These are phyloP conservation scores for Plectropomus leopardus DNA, from an alignment of 2,113 vertebrate genomes.

Conservation along the genomic window DNA sequence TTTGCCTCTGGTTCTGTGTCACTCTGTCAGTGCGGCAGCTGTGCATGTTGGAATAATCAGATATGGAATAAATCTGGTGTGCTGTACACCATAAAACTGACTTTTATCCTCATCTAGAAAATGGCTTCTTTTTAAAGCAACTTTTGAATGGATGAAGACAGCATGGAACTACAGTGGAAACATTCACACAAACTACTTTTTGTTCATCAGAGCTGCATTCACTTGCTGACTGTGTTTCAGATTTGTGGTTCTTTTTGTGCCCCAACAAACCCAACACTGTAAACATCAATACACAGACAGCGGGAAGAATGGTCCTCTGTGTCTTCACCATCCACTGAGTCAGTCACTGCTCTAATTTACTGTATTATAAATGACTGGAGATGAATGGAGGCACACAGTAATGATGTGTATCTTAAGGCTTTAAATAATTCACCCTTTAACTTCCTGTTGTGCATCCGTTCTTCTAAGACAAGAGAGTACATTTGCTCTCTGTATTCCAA, in stretches of 20 bases:
- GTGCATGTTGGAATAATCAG: constrained; percentile 61
- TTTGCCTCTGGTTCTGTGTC: constrained; percentile 31
- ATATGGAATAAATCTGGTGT: constrained; percentile 40
- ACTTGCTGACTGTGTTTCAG: constrained; percentile 37
- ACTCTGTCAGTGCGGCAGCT: constrained; percentile 49
- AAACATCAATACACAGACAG: constrained; percentile 48
- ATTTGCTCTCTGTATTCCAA: constrained; percentile 10
- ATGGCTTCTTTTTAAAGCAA: constrained; percentile 43
- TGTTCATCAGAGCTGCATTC: constrained; percentile 46
- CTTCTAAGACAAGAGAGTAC: neutral
- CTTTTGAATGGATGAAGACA: constrained; percentile 33
- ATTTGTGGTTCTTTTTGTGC: constrained; percentile 45
- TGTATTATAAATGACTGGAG: constrained; percentile 45
- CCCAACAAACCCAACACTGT: constrained; percentile 58
- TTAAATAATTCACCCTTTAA: constrained; percentile 33
- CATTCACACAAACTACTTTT: constrained; percentile 39
- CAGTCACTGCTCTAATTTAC: constrained; percentile 31
- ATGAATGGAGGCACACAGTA: constrained; percentile 30
- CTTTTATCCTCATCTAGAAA: constrained; percentile 41
- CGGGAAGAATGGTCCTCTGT: constrained; percentile 60
- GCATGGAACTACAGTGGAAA: constrained; percentile 45
- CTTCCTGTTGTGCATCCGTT: constrained; percentile 58
- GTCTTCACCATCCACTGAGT: constrained; percentile 17
- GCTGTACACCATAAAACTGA: constrained; percentile 46
- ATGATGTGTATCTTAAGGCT: constrained; percentile 14